These are phyloP conservation scores for Hypotaenidia okinawae DNA, from an alignment of 2,797 vertebrate species.

Conservation along the genomic window DNA sequence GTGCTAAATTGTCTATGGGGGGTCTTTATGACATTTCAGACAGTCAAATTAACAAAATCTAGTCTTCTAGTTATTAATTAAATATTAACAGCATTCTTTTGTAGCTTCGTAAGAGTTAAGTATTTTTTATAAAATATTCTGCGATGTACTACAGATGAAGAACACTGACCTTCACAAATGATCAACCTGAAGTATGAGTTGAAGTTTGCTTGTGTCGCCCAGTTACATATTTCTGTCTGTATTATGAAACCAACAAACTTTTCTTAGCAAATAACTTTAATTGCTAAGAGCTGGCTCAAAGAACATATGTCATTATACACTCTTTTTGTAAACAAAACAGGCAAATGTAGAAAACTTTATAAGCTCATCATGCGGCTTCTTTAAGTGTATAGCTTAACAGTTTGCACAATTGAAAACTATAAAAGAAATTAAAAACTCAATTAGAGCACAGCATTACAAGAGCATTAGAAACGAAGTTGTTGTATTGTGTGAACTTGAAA, in stretches of 20 bases:
- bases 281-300: conserved; percentile 17
- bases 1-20: background rate
- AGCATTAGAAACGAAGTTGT: conserved; percentile 11
- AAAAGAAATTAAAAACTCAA: conserved; percentile 53
- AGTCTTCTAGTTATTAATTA: background rate
- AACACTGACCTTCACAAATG: background rate
- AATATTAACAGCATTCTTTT: background rate
- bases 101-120: background rate
- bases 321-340: conserved; percentile 18
- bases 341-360: conserved; percentile 28
- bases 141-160: background rate
- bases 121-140: background rate
- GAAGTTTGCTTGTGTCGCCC: background rate
- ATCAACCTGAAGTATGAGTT: background rate
- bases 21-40: background rate
- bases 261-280: conserved; percentile 27
- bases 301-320: conserved; percentile 7
- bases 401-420: background rate
- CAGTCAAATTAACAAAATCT: background rate
- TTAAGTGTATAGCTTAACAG: background rate
- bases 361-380: conserved; percentile 32
- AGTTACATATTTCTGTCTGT: background rate
- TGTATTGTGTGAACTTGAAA: background rate
- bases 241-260: conserved; percentile 36
- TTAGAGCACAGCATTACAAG: background rate